Evolutionary conservation across 1,140 invertebrate species (phyloP), one percentile per base, ranked within the genome.

Genomic region (Vollenhovia emeryi): DNA sequence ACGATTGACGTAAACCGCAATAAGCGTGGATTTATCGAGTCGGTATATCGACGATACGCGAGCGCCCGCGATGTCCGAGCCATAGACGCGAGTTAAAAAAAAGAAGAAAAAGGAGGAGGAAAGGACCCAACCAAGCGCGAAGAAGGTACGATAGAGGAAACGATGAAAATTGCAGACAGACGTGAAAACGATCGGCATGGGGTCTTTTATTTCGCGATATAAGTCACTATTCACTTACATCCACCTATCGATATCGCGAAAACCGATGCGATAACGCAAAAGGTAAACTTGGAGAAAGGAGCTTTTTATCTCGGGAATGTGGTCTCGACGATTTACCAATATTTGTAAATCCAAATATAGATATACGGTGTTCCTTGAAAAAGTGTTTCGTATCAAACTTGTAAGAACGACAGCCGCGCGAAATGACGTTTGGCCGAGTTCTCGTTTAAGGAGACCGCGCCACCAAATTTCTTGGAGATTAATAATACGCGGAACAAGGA

Each of bases 1-100:
- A 59, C 45, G 57, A 60, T 50, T 50, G 45, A 75, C 27, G 33
- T 48, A 84, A 82, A 84, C 59, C 71, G 80, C 71, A 84, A 84
- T 76, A 84, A 84, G 73, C 71, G 71, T 21, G 57, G 80, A 76
- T 84, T 76, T 76, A 79, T 79, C 76, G 60, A 79, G 33, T 40
- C 45, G 33, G 30, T 79, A 50, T 66, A 66, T 64, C 30, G 36
- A 40, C 76, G 69, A 75, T 84, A 36, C 45, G 43, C 62, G 36
- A 66, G 13, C 43, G 33, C 27, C n/a, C 15, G 6, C 79, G 8
- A 45, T 43, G 43, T 83, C 9, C 43, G 33, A 3, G 18, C 8
- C 30, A 40, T 27, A 74, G 36, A 83, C 13, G 11, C 4, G 7
- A 24, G 40, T 30, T 43, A 57, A 45, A 27, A 21, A 30, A 4